These are phyloP conservation scores for Himalopsyche kuldschensis DNA, from an alignment of 2,888 invertebrate genomes.

Conservation along the genomic window DNA sequence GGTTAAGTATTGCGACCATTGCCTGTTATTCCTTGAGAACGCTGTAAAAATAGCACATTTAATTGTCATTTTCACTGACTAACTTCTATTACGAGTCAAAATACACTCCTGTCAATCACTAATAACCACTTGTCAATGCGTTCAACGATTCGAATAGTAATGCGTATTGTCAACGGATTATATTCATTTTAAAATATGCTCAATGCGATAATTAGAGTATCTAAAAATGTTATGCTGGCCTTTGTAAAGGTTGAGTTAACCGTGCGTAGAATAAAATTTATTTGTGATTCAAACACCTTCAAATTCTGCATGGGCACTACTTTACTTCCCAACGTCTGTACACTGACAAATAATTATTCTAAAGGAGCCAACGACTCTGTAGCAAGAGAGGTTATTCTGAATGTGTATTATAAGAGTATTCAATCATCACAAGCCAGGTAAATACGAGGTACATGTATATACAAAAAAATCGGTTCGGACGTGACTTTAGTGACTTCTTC, in stretches of 20 bases:
- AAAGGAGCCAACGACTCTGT: neutral
- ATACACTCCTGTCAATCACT: neutral
- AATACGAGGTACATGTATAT: too few relatives aligned
- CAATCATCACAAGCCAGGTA: too few relatives aligned
- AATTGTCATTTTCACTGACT: neutral
- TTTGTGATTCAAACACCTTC: neutral
- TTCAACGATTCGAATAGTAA: neutral
- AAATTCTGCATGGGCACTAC: neutral
- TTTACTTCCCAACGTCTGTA: neutral
- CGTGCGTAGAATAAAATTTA: neutral
- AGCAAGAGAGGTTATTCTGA: neutral
- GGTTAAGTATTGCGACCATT: conserved; percentile 49
- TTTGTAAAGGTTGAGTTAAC: neutral
- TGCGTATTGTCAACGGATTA: neutral
- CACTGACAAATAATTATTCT: neutral
- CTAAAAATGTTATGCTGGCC: neutral
- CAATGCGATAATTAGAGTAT: neutral
- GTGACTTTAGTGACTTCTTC: too few relatives aligned
- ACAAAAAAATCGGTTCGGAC: too few relatives aligned
- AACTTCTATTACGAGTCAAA: neutral
- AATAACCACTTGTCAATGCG: neutral
- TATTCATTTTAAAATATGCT: neutral
- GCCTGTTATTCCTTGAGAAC: conserved; percentile 40
- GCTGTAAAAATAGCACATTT: conserved; percentile 1
- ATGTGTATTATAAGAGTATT: too few relatives aligned